Conservation (phyloP, 2,797 vertebrate species). For the Hylomyscus alleni region DNA sequence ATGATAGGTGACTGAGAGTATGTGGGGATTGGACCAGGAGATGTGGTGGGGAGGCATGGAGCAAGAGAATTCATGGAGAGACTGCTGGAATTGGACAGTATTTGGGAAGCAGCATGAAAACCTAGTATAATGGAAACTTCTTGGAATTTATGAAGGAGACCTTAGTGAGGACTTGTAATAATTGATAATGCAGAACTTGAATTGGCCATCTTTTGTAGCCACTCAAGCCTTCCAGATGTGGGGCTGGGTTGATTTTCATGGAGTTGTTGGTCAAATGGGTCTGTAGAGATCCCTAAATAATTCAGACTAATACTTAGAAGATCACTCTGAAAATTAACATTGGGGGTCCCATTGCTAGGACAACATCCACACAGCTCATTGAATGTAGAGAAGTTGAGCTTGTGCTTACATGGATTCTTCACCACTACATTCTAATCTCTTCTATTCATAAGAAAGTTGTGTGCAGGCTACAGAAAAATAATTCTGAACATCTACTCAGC, state of each 20-base stretch:
- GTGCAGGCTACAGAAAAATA: neutral
- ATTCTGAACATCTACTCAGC: neutral
- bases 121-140: neutral
- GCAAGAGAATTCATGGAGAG: neutral
- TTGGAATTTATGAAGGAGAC: neutral
- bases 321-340: neutral
- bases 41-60: neutral
- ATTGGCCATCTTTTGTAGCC: neutral
- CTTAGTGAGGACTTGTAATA: neutral
- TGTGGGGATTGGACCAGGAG: neutral
- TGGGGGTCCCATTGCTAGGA: neutral
- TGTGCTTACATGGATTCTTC: neutral
- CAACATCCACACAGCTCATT: neutral
- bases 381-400: neutral
- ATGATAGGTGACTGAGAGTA: neutral
- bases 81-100: neutral
- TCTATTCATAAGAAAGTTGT: neutral
- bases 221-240: neutral
- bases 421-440: neutral
- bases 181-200: neutral
- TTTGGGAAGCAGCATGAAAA: neutral
- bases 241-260: neutral
- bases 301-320: neutral
- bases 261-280: neutral
- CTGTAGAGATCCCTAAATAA: neutral